Base-by-base conservation (phyloP, 2,113 vertebrate genomes). In the Gila orcuttii region DNA sequence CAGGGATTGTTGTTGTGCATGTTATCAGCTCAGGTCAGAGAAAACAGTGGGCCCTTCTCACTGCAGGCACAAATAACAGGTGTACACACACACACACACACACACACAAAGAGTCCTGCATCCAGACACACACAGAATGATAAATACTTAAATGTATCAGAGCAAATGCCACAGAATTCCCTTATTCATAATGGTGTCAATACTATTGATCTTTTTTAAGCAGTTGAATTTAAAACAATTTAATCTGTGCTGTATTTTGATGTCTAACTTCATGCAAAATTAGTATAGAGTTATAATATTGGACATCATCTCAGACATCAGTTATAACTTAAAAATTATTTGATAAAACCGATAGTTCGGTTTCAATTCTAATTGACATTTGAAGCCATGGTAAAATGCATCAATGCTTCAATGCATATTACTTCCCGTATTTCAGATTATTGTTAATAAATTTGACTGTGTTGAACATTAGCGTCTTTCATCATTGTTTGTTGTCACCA, bases 21-120 rank as follows among this genome's bases (percentile, higher is more conserved):
- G 88, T 91, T 91, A 91, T 91, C 90, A 10, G 87, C 73, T 50
- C 88, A 86, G 77, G 10, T 84, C 68, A 86, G 88, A 82, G 87
- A 68, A 83, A 66, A 33, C 66, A 42, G 90, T 87, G 89, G 93
- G 90, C 92, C 89, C 74, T 85, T 52, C 85, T 89, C 89, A 91
- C 50, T 15, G 2, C 80, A 23, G 36, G 85, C 39, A 15, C 57
- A 64, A 64, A 62, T 80, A 64, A 64, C 59, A 28, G 78, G 23
- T 62, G 78, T 17, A 80, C 42, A 47, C 57, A 62, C 31, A 23
- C 52, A 55, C 39, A 45, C 55, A 36, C 33, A 36, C 33, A 36
- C 39, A 59, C 55, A 62, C 31, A 23, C 55, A 57, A 57, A 57
- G 33, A 60, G 77, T 11, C 52, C 9, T 42, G 31, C 64, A 45